Conservation (phyloP, 2,113 vertebrate species). For the Tricholaema leucomelas region DNA sequence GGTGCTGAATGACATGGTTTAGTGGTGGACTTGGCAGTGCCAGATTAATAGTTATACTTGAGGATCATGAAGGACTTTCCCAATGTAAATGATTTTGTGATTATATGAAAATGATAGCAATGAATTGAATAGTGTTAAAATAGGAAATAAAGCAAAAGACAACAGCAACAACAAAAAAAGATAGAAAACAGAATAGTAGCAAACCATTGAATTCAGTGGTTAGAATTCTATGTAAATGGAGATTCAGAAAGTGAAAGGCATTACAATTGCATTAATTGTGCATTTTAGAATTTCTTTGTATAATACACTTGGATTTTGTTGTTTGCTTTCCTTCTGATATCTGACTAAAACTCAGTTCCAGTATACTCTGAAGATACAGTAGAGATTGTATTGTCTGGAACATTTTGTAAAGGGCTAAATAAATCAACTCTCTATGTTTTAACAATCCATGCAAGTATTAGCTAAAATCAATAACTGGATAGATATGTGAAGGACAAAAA, state of each 20-base stretch:
- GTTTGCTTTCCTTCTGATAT: not conserved
- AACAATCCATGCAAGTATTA: constrained; percentile 10
- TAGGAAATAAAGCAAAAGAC: not conserved
- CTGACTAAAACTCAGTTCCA: not conserved
- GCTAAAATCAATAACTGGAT: constrained; percentile 38
- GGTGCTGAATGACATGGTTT: not conserved
- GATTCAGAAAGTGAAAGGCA: not conserved
- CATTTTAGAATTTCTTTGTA: not conserved
- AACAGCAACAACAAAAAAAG: too few relatives aligned
- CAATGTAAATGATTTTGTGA: not conserved
- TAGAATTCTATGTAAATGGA: not conserved
- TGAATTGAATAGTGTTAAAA: not conserved
- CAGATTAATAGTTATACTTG: not conserved
- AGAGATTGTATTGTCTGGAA: not conserved
- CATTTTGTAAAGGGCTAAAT: not conserved
- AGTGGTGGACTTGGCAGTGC: not conserved
- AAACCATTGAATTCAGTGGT: not conserved
- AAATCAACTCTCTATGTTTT: constrained; percentile 19
- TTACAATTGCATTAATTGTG: not conserved
- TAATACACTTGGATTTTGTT: not conserved
- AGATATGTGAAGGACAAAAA: constrained; percentile 28
- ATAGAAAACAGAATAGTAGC: not conserved
- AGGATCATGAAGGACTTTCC: not conserved
- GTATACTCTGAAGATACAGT: not conserved
- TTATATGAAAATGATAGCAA: not conserved